Evolutionary conservation across 2,888 invertebrate species (phyloP).

Genomic region (Ectemnius continuus): DNA sequence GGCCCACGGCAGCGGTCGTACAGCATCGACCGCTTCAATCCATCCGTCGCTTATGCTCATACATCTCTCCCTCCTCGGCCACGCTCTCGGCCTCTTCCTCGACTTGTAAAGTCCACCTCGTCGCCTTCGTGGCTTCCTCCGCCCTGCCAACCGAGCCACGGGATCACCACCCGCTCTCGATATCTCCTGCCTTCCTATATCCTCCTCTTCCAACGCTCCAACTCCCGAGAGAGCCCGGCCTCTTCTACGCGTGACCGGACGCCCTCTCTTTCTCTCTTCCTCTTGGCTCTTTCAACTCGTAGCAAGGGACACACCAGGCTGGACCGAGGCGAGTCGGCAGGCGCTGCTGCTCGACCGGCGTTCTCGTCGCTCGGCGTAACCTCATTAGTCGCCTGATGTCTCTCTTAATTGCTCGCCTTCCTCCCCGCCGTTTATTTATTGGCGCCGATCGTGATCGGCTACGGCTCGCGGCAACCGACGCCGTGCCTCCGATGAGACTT

Average conservation of each 20-base stretch:
- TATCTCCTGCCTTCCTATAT: constrained; percentile 42
- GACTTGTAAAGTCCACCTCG: constrained; percentile 12
- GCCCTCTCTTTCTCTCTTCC: constrained; percentile 30
- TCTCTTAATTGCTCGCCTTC: constrained; percentile 72
- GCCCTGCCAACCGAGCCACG: constrained; percentile 14
- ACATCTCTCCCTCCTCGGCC: constrained; percentile 17
- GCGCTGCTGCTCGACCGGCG: constrained; percentile 46
- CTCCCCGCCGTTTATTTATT: constrained; percentile 69
- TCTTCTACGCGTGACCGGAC: constrained; percentile 51
- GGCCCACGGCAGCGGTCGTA: constrained; percentile 58
- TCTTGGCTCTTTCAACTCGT: constrained; percentile 10
- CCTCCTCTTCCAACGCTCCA: constrained; percentile 21
- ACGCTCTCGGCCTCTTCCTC: constrained; percentile 8
- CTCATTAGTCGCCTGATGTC: constrained; percentile 76
- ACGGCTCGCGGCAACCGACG: constrained; percentile 17
- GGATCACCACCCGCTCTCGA: constrained; percentile 32
- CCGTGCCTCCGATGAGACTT: constrained; percentile 6
- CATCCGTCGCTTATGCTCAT: constrained; percentile 54
- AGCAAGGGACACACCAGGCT: constrained; percentile 13
- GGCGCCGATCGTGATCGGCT: constrained; percentile 65
- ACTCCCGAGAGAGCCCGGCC: constrained; percentile 36
- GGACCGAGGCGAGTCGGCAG: constrained; percentile 42
- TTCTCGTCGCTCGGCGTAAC: constrained; percentile 62
- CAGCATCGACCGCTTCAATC: constrained; percentile 54
- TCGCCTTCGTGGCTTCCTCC: constrained; percentile 40